phyloP scores from a whole-genome alignment of 2,888 invertebrate genomes.

The Noctua comes region DNA sequence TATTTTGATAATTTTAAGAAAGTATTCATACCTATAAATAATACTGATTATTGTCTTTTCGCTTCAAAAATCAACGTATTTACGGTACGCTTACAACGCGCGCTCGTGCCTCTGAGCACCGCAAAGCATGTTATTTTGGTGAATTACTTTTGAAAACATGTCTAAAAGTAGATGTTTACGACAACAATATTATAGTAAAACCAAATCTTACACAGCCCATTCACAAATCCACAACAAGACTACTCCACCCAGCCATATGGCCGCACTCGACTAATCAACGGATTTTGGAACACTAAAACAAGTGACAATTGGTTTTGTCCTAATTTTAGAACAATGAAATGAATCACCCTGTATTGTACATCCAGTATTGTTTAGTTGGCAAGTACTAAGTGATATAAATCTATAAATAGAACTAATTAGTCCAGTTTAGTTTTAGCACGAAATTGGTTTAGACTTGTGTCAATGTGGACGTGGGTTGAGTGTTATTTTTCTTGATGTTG shows the following conservation, averaged over 20 bases:
- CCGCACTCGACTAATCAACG: constrained; percentile 41
- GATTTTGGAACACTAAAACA: constrained; percentile 61
- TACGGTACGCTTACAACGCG: too few relatives aligned
- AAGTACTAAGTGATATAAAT: constrained; percentile 55
- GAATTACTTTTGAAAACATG: too few relatives aligned
- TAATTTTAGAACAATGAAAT: constrained; percentile 67
- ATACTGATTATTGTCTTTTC: too few relatives aligned
- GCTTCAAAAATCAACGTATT: too few relatives aligned
- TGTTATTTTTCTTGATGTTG: not conserved
- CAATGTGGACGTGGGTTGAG: not conserved
- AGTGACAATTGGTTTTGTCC: constrained; percentile 55
- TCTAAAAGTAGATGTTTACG: not conserved
- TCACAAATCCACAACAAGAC: constrained; percentile 16
- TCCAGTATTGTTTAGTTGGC: constrained; percentile 55
- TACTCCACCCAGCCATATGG: constrained; percentile 18
- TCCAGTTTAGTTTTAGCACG: constrained; percentile 42
- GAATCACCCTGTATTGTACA: constrained; percentile 57
- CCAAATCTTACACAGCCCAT: constrained; percentile 4
- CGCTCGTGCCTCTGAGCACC: too few relatives aligned
- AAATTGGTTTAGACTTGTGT: constrained; percentile 27
- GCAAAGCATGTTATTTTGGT: too few relatives aligned
- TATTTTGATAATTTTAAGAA: too few relatives aligned
- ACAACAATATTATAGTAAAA: not conserved
- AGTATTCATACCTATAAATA: too few relatives aligned
- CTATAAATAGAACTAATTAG: constrained; percentile 64